Conservation (phyloP, 2,797 vertebrate species). For the Pipistrellus pipistrellus region DNA sequence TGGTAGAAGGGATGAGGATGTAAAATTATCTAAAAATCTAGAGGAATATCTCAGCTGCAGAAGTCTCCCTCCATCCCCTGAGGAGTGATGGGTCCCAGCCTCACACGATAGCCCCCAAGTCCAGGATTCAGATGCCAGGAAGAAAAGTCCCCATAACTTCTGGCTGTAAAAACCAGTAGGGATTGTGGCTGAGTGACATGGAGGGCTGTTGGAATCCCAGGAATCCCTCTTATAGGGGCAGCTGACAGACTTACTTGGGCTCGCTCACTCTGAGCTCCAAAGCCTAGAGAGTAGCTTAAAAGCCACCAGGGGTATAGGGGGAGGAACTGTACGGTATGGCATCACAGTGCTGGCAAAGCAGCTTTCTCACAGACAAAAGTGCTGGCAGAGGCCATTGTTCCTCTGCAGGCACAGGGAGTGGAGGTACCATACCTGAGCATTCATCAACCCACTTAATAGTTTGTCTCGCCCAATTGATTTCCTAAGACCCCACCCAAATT, state of each 20-base stretch:
- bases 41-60: not conserved
- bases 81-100: not conserved
- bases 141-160: not conserved
- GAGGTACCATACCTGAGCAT: not conserved
- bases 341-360: not conserved
- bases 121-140: not conserved
- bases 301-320: not conserved
- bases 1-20: too few species aligned
- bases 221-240: not conserved
- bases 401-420: not conserved
- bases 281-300: not conserved
- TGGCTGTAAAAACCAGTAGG: not conserved
- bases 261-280: not conserved
- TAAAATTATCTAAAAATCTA: not conserved
- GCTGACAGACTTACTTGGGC: not conserved
- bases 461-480: not conserved
- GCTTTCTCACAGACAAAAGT: not conserved
- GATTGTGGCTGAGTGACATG: not conserved
- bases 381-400: not conserved
- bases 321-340: not conserved
- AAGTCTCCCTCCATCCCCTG: not conserved
- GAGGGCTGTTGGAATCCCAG: not conserved
- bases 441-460: not conserved
- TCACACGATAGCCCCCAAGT: too few species aligned
- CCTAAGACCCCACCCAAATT: not conserved